These are phyloP conservation scores for Etheostoma perlongum DNA, from an alignment of 2,797 vertebrate genomes.

Conservation along the genomic window DNA sequence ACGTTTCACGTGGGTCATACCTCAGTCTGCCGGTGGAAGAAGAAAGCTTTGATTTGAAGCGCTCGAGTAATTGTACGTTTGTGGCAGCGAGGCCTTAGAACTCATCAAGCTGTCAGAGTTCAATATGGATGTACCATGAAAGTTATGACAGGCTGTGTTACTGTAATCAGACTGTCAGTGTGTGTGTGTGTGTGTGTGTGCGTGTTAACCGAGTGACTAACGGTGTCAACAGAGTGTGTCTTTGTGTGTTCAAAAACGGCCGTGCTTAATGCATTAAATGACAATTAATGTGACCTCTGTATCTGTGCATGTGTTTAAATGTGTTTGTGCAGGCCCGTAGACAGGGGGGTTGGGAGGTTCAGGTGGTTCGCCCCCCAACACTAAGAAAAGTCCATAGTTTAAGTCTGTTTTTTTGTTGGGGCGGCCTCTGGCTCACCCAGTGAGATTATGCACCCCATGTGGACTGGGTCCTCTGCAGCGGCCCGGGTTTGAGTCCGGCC, in stretches of 20 bases:
- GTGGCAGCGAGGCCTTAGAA: slow-evolving; percentile 17
- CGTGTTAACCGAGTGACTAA: slow-evolving; percentile 1
- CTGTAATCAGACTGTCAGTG: slow-evolving; percentile 26
- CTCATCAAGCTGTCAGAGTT: slow-evolving; percentile 55
- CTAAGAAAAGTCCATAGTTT: too few species aligned
- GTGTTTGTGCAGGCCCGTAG: background rate
- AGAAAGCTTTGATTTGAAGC: slow-evolving; percentile 25
- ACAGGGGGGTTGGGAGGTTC: too few species aligned
- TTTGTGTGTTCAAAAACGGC: background rate
- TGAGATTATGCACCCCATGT: too few species aligned
- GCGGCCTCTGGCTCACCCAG: too few species aligned
- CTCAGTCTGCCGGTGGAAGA: slow-evolving; percentile 1
- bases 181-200: background rate
- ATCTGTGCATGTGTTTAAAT: background rate
- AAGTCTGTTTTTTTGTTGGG: too few species aligned
- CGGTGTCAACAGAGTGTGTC: background rate
- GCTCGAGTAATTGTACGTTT: slow-evolving; percentile 47
- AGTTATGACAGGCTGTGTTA: slow-evolving; percentile 25
- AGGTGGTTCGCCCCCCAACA: too few species aligned
- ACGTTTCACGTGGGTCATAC: background rate
- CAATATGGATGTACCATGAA: slow-evolving; percentile 20
- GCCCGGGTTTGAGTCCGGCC: too few species aligned
- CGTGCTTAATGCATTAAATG: background rate
- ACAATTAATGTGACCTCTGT: background rate
- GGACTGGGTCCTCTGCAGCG: too few species aligned